Evolutionary conservation across 2,888 invertebrate species (phyloP), one percentile per base, ranked within the genome.

Genomic region (Dicyrtoma fusca): DNA sequence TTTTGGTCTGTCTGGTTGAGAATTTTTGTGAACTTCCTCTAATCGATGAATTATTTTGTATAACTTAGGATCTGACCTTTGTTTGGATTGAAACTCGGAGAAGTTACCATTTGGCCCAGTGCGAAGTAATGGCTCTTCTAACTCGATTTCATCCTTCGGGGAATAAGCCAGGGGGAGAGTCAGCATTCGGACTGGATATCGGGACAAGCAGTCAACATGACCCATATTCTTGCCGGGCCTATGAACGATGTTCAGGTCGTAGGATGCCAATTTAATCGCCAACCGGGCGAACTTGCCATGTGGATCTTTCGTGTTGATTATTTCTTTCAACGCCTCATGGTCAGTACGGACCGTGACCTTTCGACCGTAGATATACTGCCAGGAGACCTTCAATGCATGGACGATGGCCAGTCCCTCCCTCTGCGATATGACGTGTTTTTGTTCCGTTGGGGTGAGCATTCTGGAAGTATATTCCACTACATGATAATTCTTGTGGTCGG

Each of bases 351-450:
- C 17, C 0, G 25, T 14, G 34, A 65, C 26, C 2, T 49, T 14
- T 17, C 53, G 13, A 10, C 49, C 34, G 25, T n/a, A 53, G 13
- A 65, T 34, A 17, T 65, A 65, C 10, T 13, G 51, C 14, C 65
- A 1, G 25, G 51, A 65, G 8, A 17, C n/a, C 14, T 49, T 14
- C 1, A 65, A 1, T 1, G 49, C 19, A 14, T 11, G n/a, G 5
- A 64, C 1, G 6, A 64, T 10, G 2, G 76, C 78, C 8, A 78
- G 59, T 13, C 73, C 73, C 74, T 82, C 81, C 23, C 75, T 74
- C 34, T 81, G 77, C n/a, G 74, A 53, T 6, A 70, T 68, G 10
- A 61, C 45, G 21, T 74, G 79, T 10, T 75, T 19, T 26, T 51
- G 14, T 51, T 65, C 65, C 14, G 1, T 2, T 8, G 25, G 11